Evolutionary conservation across 2,888 invertebrate genomes (phyloP).

Genomic region (Autographa gamma): DNA sequence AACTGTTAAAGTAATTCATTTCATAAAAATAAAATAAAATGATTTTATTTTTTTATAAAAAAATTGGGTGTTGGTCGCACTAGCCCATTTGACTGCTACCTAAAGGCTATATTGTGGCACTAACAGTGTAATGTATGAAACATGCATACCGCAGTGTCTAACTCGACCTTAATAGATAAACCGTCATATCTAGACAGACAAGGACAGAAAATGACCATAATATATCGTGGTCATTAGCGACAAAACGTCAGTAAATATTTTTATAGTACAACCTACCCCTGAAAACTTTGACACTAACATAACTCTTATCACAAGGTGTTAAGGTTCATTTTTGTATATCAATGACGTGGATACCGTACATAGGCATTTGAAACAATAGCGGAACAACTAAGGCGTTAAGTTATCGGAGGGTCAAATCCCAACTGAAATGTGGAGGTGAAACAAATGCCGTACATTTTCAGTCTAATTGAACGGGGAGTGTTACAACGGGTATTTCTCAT

Average conservation of each 20-base stretch:
- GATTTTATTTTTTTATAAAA: too few relatives aligned
- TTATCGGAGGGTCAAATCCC: conserved; percentile 48
- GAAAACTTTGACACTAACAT: background rate
- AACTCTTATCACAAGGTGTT: background rate
- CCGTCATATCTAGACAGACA: background rate
- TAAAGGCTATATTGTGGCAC: background rate
- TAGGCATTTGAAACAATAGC: conserved; percentile 39
- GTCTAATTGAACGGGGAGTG: conserved; percentile 41
- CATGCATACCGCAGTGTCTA: background rate
- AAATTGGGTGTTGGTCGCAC: background rate
- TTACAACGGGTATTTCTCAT: background rate
- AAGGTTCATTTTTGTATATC: background rate
- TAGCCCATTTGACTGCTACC: background rate
- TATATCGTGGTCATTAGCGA: conserved; percentile 5
- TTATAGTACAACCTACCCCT: background rate
- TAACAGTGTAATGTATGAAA: background rate
- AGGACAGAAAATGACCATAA: conserved; percentile 1
- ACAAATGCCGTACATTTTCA: conserved; percentile 33
- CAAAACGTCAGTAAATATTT: background rate
- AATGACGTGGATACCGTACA: conserved; percentile 21
- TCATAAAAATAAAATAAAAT: too few relatives aligned
- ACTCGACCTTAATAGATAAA: background rate
- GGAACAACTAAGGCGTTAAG: conserved; percentile 39
- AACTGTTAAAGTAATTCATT: too few relatives aligned
- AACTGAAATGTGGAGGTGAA: conserved; percentile 13